Base-by-base conservation (phyloP, 2,113 vertebrate species). In the Ictidomys tridecemlineatus region DNA sequence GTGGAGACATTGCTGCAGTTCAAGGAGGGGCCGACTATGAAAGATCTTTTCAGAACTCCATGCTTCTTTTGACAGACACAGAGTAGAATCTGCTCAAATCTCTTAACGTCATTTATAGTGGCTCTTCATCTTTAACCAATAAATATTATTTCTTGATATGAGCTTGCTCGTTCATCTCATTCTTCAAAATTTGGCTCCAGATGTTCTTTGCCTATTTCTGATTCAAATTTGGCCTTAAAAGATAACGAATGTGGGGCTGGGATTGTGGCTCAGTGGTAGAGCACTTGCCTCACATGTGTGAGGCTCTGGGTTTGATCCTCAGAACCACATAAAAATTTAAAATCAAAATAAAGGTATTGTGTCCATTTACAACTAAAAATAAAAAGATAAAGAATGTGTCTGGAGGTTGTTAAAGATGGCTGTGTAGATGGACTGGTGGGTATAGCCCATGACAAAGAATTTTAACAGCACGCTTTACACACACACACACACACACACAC, bases 121-220 rank as follows among this genome's bases (percentile, higher is more conserved):
- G 6, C 32, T 91, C 5, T 91, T 65, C 34, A 56, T 72, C 63
- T 94, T 91, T 88, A 58, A 87, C 53, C 20, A 67, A 53, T n/a
- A 63, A 14, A 42, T 92, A 53, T 18, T 32, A 45, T 80, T 90
- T 91, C 76, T 95, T 70, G 9, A 63, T 63, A 58, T 58, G 56
- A 82, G 70, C 45, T 80, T 85, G 7, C 42, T 51, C 24, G 37
- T 76, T 10, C 39, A 51, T 65, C 56, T 78, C 45, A 85, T 13
- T 92, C 83, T 85, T 94, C 53, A 80, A 65, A 77, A 48, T 70
- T 3, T 63, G 24, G 58, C 39, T 92, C 45, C 80, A 77, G 11
- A 42, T 85, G 86, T 83, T 73, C 39, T 97, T 87, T 94, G 58
- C 30, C 58, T 58, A 2, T 69, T 96, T 95, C 51, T 22, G 22